Conservation (phyloP, 2,888 invertebrate genomes). For the Tachystola acroxantha region DNA sequence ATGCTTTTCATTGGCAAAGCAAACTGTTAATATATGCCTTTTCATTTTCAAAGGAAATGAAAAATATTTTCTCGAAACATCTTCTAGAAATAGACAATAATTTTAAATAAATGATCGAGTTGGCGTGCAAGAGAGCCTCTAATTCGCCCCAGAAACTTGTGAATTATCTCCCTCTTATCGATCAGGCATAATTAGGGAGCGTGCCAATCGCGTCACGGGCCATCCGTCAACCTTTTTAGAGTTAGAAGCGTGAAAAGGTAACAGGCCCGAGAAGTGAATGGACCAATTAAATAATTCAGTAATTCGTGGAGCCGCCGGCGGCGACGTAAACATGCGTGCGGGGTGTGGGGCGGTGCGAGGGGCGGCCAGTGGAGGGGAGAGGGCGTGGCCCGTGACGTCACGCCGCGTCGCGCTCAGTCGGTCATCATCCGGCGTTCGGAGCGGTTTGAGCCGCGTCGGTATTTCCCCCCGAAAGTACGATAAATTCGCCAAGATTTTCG, state of each 20-base stretch:
- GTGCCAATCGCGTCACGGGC: constrained; percentile 48
- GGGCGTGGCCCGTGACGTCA: constrained; percentile 74
- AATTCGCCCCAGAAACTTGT: constrained; percentile 23
- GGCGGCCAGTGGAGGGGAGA: constrained; percentile 50
- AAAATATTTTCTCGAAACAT: too few species aligned
- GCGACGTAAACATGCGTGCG: constrained; percentile 76
- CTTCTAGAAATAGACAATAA: neutral
- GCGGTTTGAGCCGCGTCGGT: constrained; percentile 55
- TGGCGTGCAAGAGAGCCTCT: constrained; percentile 14
- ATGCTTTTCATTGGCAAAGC: too few species aligned
- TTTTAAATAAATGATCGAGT: constrained; percentile 7
- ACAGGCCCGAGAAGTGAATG: constrained; percentile 70
- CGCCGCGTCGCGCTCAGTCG: constrained; percentile 58
- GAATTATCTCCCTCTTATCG: constrained; percentile 30
- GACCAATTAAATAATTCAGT: constrained; percentile 77
- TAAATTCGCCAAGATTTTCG: constrained; percentile 76
- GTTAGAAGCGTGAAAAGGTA: constrained; percentile 67
- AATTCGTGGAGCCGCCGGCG: constrained; percentile 69
- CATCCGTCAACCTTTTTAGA: constrained; percentile 63
- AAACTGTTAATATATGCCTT: too few species aligned
- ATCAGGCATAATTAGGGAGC: constrained; percentile 50
- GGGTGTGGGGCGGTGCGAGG: constrained; percentile 32
- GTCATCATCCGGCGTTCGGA: constrained; percentile 69
- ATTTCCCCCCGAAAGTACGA: constrained; percentile 59
- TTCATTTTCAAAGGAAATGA: too few species aligned